Percentiles rank a stretch among this genome's conserved stretches.
Evolutionary conservation across 2,888 invertebrate genomes (phyloP).

Genomic region (Synanthedon myopaeformis): DNA sequence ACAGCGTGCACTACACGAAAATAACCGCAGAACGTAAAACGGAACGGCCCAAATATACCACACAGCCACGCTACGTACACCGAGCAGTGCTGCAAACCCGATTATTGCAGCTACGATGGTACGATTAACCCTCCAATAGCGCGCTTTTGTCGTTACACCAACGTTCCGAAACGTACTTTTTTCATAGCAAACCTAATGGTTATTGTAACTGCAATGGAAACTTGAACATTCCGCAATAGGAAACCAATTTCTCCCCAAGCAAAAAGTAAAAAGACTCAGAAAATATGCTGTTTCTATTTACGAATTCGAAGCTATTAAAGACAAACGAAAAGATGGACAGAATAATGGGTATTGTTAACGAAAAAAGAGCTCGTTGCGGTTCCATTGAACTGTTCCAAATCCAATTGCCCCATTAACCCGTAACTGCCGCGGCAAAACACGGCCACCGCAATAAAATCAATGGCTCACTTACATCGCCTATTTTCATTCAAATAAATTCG

Average conservation of each 20-base stretch:
- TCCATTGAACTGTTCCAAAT: constrained; percentile 29
- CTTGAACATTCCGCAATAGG: not conserved
- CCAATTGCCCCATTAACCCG: constrained; percentile 41
- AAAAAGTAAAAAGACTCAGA: not conserved
- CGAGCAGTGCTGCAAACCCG: constrained; percentile 26
- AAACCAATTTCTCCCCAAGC: not conserved
- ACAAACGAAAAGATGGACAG: constrained; percentile 9
- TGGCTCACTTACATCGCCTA: constrained; percentile 37
- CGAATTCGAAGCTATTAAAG: constrained; percentile 1
- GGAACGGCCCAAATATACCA: constrained; percentile 19
- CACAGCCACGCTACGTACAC: constrained; percentile 5
- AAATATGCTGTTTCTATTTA: not conserved
- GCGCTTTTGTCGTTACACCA: constrained; percentile 22
- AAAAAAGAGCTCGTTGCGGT: constrained; percentile 24
- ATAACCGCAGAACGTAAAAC: constrained; percentile 36
- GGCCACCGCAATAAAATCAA: constrained; percentile 42
- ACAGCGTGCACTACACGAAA: constrained; percentile 32
- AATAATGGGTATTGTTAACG: constrained; percentile 14
- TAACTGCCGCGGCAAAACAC: constrained; percentile 35
- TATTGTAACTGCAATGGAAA: not conserved
- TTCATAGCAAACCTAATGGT: not conserved
- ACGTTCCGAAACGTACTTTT: constrained; percentile 14
- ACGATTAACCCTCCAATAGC: constrained; percentile 37
- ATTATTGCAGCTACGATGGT: constrained; percentile 47
- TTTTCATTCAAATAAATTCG: constrained; percentile 37